Evolutionary conservation across 1,140 invertebrate species (phyloP), one percentile per base, ranked within the genome.

Genomic region (Uloborus diversus): DNA sequence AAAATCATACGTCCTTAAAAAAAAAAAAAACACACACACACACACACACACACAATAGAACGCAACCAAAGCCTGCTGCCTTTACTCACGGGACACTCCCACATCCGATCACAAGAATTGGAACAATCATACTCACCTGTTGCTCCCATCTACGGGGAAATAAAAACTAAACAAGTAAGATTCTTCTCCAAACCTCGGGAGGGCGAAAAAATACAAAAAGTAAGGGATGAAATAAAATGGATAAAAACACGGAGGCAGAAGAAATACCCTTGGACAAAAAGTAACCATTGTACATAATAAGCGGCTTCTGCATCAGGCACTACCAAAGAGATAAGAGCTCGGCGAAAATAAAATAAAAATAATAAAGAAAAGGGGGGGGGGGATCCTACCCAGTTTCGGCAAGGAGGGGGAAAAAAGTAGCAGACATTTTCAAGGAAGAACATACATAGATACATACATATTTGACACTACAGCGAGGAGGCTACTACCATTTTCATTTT

Each of bases 291-390:
- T 61, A 61, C 57, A 61, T 61, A 61, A 61, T 61, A 61, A 61
- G 28, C 57, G 57, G 57, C 57, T 61, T 61, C 57, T 61, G 57
- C 57, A 27, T 14, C 33, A 65, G 33, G 37, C 62, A 65, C 62
- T 37, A 65, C 62, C 28, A n/a, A 25, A 25, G 35, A 37, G 33
- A 65, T 47, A 65, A 65, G 62, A 42, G 57, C 30, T 61, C 37
- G 33, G 27, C n/a, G 35, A 37, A 65, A 65, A 65, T 65, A 65
- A 65, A 65, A 65, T 47, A 65, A 27, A 65, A 65, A 65, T 65
- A 65, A 65, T 65, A 65, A 65, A 65, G 57, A n/a, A 65, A 23
- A 57, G 27, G 28, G 32, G 32, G 33, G 35, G 62, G 62, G 47
- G 47, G 30, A 65, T 42, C 47, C 33, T 65, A 27, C 37, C 33